Base-by-base conservation (phyloP, 1,140 invertebrate genomes). In the Aphaenogaster floridana region DNA sequence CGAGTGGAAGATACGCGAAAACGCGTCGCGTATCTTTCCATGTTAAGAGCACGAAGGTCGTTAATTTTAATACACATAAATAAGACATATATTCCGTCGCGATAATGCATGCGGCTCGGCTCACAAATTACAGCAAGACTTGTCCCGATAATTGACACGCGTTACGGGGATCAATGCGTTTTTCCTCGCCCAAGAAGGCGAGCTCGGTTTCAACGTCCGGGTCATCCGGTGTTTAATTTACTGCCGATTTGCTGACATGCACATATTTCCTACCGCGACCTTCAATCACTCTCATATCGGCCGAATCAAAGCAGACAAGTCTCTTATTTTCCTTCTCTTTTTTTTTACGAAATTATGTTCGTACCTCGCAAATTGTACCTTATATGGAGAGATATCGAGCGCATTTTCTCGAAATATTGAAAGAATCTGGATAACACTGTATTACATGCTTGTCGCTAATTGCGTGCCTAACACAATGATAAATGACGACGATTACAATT, bases 291-390 rank as follows among this genome's bases (percentile, higher is more conserved):
- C 28, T 77, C 76, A 77, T 86, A 90, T 88, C 76, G 81, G 81
- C n/a, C 15, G 80, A 91, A 88, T 88, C 89, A 71, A 86, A 86
- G 85, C 21, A 48, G 63, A 88, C 89, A 66, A 74, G 89, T 86
- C 59, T 15, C n/a, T 79, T 28, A 28, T 28, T 66, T 79, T 52
- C n/a, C 5, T 39, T n/a, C 1, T 54, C 34, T 34, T 13, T 54
- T 54, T 36, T 39, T n/a, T 81, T 86, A 66, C 76, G 34, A 90
- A 87, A 21, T 61, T 61, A 17, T 13, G 28, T 39, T 63, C 7
- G 13, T 71, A 63, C 6, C 8, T 78, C 45, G 7, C 50, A 74
- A 85, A 85, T 42, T 71, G 11, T 71, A 3, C 50, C 21, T 9
- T 45, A 57, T 57, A 72, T 81, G 79, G 21, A 17, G n/a, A 59